Conservation (phyloP, 1,140 invertebrate species). For the Lysiphlebus fabarum region DNA sequence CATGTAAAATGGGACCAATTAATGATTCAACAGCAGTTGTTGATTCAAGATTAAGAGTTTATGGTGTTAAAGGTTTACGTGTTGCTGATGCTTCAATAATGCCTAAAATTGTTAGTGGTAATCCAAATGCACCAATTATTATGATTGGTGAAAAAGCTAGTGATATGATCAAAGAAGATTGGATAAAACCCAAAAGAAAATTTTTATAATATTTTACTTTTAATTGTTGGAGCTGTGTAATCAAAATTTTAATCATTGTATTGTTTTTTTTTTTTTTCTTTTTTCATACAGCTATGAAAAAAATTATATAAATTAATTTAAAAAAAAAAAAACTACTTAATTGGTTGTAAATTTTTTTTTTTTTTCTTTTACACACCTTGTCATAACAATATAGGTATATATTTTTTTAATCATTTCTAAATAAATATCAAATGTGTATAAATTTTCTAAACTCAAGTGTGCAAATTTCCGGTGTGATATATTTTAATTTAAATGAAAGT, state of each 20-base stretch:
- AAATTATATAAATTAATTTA: too few relatives aligned
- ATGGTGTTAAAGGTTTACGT: conserved; percentile 69
- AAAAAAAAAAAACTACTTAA: too few relatives aligned
- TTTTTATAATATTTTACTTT: neutral
- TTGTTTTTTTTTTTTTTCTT: neutral
- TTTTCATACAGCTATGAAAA: neutral
- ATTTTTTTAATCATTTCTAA: too few relatives aligned
- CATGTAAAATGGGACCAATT: conserved; percentile 82
- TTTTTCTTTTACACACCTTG: too few relatives aligned
- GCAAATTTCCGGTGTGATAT: too few relatives aligned
- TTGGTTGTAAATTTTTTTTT: too few relatives aligned
- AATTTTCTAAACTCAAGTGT: too few relatives aligned
- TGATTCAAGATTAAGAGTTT: conserved; percentile 71
- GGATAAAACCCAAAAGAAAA: conserved; percentile 52
- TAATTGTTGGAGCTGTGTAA: conserved; percentile 2
- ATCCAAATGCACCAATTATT: conserved; percentile 74
- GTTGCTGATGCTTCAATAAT: conserved; percentile 78
- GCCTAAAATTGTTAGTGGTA: conserved; percentile 77
- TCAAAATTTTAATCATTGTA: neutral
- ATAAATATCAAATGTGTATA: too few relatives aligned
- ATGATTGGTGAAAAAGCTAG: conserved; percentile 80
- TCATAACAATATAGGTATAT: too few relatives aligned
- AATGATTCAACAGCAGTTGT: conserved; percentile 76
- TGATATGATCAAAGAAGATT: conserved; percentile 78
- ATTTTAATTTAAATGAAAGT: too few relatives aligned